phyloP scores from a whole-genome alignment of 1,140 invertebrate species.

The Leptopilina boulardi region DNA sequence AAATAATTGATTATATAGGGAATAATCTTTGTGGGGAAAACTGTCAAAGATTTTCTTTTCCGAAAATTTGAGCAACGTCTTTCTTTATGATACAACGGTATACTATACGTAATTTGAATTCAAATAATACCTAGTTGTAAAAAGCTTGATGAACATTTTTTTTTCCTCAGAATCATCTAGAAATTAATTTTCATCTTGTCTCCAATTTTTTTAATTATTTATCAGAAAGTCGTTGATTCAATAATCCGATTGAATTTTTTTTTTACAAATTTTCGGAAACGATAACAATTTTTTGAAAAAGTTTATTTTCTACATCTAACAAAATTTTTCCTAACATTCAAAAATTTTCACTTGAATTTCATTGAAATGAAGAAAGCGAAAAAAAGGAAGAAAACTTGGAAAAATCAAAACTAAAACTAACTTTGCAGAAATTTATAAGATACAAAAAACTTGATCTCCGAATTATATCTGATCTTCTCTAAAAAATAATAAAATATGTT shows the following conservation, averaged over 20 bases:
- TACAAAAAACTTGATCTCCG: conserved; percentile 23
- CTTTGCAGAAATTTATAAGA: conserved; percentile 17
- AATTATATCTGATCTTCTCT: background rate
- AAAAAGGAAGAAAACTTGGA: background rate
- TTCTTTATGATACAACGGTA: background rate
- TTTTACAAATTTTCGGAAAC: background rate
- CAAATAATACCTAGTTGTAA: background rate
- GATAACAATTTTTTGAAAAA: background rate
- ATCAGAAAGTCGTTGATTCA: conserved; percentile 4
- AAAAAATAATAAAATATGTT: background rate
- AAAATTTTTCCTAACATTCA: background rate
- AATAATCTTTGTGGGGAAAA: background rate
- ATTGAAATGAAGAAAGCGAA: background rate
- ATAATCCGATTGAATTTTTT: background rate
- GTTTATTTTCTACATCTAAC: background rate
- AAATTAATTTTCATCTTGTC: background rate
- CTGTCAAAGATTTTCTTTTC: background rate
- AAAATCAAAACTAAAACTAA: conserved; percentile 20
- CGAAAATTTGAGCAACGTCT: conserved; percentile 12
- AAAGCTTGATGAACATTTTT: background rate
- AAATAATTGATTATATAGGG: conserved; percentile 8
- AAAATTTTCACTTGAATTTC: background rate
- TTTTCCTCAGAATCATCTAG: background rate
- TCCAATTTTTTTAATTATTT: too few species aligned
- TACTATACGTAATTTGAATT: conserved; percentile 10